Base-by-base conservation (phyloP, 2,113 vertebrate species). In the Corythoichthys intestinalis region DNA sequence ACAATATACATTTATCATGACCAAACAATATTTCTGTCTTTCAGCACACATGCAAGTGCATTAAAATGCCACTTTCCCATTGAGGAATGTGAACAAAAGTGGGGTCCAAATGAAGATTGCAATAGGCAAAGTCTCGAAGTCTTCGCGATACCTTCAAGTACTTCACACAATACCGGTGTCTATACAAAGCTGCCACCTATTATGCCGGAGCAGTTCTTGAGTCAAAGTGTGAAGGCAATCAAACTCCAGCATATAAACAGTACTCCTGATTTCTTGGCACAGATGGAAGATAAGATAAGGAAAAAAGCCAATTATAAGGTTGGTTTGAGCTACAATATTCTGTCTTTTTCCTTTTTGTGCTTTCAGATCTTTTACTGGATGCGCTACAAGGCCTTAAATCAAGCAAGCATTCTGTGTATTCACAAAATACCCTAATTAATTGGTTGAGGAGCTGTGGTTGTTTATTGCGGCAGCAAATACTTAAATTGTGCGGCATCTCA, bases 301-400 rank as follows among this genome's bases (percentile, higher is more conserved):
- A 79, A 83, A 3, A 86, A 77, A n/a, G 67, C 13, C 57, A 54
- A 59, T 8, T 86, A 78, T 67, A 94, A 95, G 94, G 95, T 97
- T 75, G 28, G 85, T 79, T 34, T 54, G 35, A 50, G 12, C 6
- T 41, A 10, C 15, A 28, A 11, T 56, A 4, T 39, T 50, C 10
- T 34, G 17, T 66, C 3, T 50, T 58, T 46, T 13, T 28, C 20
- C 20, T 28, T 28, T 28, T 28, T 28, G 20, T 41, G 6, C 4
- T 13, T 35, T 2, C 3, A 28, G 2, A 20, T 54, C 52, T 54
- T 11, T 28, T 54, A 20, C 39, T 74, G 17, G 38, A 4, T 64
- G 4, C 17, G 0, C 34, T 8, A 52, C 17, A 54, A 1, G 11
- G 6, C 52, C 37, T 17, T 15, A 44, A 4, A 37, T 66, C 49